These are phyloP conservation scores for Apantesis nais DNA, from an alignment of 2,888 invertebrate species.

Conservation along the genomic window DNA sequence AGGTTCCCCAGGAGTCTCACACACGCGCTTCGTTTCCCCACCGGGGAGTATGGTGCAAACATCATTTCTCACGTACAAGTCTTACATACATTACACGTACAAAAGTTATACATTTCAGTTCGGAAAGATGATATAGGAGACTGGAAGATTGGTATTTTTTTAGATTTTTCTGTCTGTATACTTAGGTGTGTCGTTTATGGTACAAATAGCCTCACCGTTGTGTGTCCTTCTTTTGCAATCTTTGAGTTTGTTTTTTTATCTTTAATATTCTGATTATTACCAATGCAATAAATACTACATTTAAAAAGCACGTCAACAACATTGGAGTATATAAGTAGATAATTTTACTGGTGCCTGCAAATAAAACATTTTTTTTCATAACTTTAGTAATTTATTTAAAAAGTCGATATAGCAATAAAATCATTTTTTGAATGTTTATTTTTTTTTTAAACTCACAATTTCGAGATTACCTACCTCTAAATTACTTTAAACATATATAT, in stretches of 20 bases:
- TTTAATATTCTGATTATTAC: slow-evolving; percentile 68
- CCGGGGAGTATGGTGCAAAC: too few relatives aligned
- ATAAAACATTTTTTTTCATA: slow-evolving; percentile 5
- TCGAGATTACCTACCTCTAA: too few relatives aligned
- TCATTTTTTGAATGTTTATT: too few relatives aligned
- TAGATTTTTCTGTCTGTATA: not conserved
- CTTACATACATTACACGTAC: not conserved
- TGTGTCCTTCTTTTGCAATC: slow-evolving; percentile 63
- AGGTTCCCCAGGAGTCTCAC: too few relatives aligned
- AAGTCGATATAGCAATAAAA: too few relatives aligned
- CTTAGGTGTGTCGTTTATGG: not conserved
- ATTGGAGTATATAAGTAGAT: slow-evolving; percentile 74
- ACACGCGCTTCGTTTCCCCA: too few relatives aligned
- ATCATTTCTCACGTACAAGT: too few relatives aligned
- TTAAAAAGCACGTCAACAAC: slow-evolving; percentile 63
- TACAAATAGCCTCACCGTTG: slow-evolving; percentile 58
- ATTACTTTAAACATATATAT: too few relatives aligned
- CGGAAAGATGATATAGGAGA: not conserved
- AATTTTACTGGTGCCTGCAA: slow-evolving; percentile 66
- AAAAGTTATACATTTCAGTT: not conserved
- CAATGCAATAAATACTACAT: slow-evolving; percentile 66
- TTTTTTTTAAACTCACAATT: too few relatives aligned
- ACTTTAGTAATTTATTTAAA: too few relatives aligned
- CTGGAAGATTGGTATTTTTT: too few relatives aligned
- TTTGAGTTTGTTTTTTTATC: slow-evolving; percentile 68